Percentiles rank a stretch among this genome's conserved stretches.
Evolutionary conservation across 2,888 invertebrate species (phyloP).

Genomic region (Anagyrus pseudococci): DNA sequence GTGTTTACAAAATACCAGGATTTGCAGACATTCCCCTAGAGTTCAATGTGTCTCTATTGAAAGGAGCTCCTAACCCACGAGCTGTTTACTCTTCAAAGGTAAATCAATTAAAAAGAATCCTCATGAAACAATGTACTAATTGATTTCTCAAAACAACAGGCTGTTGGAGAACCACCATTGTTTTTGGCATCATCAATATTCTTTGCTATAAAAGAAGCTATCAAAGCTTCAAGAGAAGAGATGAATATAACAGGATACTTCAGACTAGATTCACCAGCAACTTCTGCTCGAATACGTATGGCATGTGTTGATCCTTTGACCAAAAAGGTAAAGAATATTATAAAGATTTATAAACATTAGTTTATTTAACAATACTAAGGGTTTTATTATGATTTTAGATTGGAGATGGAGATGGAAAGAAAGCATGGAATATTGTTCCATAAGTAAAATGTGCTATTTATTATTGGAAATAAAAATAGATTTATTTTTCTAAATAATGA

Average conservation of each 20-base stretch:
- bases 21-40: conserved; percentile 90
- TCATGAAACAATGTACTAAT: conserved; percentile 4
- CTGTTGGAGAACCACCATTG: conserved; percentile 94
- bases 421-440: conserved; percentile 43
- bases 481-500: conserved; percentile 6
- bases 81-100: conserved; percentile 97
- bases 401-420: conserved; percentile 44
- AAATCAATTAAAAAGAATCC: conserved; percentile 28
- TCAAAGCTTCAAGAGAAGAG: conserved; percentile 78
- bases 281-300: conserved; percentile 87
- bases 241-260: conserved; percentile 70
- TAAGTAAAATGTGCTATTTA: conserved; percentile 21
- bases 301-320: conserved; percentile 87
- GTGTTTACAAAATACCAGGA: conserved; percentile 92
- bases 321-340: conserved; percentile 67
- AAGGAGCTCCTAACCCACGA: conserved; percentile 87
- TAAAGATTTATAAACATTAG: neutral
- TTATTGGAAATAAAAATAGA: conserved; percentile 3
- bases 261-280: conserved; percentile 82
- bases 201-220: conserved; percentile 90
- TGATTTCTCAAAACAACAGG: conserved; percentile 66
- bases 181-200: conserved; percentile 87
- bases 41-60: conserved; percentile 91
- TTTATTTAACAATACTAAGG: neutral
- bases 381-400: conserved; percentile 36